These are phyloP conservation scores for Polypedilum pembai DNA, from an alignment of 1,140 invertebrate genomes.

Conservation along the genomic window DNA sequence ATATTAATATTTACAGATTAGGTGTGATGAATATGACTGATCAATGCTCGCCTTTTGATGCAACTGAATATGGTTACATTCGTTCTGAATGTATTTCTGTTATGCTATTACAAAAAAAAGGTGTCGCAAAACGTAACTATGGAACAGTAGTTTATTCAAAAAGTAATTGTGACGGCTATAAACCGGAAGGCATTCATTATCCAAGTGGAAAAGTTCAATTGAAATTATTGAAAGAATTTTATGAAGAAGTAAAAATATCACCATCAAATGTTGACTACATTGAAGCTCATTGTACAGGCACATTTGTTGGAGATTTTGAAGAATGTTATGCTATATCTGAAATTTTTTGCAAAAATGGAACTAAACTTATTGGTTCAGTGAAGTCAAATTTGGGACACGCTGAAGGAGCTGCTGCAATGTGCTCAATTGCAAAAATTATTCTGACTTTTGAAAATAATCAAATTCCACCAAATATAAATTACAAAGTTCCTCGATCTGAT, in stretches of 20 bases:
- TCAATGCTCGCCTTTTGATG: constrained; percentile 78
- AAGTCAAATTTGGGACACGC: constrained; percentile 88
- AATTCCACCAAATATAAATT: constrained; percentile 65
- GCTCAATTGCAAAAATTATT: constrained; percentile 68
- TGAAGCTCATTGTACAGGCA: constrained; percentile 80
- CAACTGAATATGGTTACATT: constrained; percentile 59
- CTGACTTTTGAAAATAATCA: constrained; percentile 53
- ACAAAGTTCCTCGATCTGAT: constrained; percentile 51
- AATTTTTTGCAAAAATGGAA: constrained; percentile 60
- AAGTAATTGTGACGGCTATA: constrained; percentile 75
- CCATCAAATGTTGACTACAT: constrained; percentile 63
- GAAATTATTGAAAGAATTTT: constrained; percentile 66
- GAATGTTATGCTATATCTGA: constrained; percentile 71
- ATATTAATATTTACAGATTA: too few species aligned
- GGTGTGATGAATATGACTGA: constrained; percentile 77
- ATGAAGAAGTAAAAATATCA: constrained; percentile 66
- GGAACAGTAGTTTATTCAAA: constrained; percentile 55
- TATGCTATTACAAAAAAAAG: too few species aligned
- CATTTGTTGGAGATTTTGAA: constrained; percentile 69
- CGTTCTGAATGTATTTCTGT: too few species aligned
- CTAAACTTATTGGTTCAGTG: constrained; percentile 71
- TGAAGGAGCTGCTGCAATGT: constrained; percentile 79
- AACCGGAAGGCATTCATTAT: constrained; percentile 77
- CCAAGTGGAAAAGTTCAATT: constrained; percentile 75
- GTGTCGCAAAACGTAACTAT: constrained; percentile 60